These are phyloP conservation scores for Apteryx owenii DNA, from an alignment of 2,113 vertebrate genomes.

Conservation along the genomic window DNA sequence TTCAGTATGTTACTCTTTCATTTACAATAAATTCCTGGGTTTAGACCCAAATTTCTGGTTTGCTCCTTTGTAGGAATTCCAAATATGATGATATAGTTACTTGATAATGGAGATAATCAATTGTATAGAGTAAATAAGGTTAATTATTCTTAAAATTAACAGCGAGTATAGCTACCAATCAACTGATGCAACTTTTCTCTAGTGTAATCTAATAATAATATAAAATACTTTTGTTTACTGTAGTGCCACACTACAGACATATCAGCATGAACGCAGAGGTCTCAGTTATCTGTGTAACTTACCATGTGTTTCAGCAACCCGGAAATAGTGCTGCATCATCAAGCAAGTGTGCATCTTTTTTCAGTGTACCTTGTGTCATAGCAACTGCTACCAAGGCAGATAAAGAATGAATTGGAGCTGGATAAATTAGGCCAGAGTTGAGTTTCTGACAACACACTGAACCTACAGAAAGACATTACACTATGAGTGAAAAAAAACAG, in stretches of 20 bases:
- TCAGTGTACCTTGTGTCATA: constrained; percentile 20
- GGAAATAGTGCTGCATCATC: background rate
- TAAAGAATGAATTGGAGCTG: background rate
- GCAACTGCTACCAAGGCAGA: constrained; percentile 23
- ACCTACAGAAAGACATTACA: background rate
- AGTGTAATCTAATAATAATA: too few species aligned
- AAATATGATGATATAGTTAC: background rate
- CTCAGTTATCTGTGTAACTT: background rate
- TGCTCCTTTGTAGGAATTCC: background rate
- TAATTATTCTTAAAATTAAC: background rate
- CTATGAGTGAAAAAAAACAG: background rate
- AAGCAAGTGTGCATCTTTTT: background rate
- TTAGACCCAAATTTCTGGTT: background rate
- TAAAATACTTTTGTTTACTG: background rate
- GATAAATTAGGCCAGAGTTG: background rate
- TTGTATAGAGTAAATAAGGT: background rate
- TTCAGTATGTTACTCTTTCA: background rate
- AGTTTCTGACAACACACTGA: background rate
- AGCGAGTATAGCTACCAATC: background rate
- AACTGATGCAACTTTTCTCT: too few species aligned
- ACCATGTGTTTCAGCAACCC: constrained; percentile 1
- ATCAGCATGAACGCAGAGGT: background rate
- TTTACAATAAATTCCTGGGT: background rate
- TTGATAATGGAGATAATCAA: background rate
- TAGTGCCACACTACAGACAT: background rate